phyloP scores from a whole-genome alignment of 1,140 invertebrate genomes.

The Polypedilum vanderplanki region DNA sequence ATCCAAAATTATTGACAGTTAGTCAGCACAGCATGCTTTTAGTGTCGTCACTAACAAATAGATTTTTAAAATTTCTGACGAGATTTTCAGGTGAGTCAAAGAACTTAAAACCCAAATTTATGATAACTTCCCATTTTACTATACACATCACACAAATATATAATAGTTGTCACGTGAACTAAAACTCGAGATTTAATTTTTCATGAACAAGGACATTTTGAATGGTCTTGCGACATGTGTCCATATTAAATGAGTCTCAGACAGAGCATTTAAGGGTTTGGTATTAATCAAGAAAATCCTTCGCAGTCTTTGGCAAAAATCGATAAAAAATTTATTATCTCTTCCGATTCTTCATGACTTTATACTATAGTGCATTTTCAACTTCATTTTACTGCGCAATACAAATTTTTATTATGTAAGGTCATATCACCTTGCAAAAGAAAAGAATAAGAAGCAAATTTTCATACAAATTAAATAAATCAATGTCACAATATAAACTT shows the following conservation, averaged over 20 bases:
- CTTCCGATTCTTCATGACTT: too few relatives aligned
- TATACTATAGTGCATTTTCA: too few relatives aligned
- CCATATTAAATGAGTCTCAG: background rate
- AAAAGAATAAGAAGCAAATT: too few relatives aligned
- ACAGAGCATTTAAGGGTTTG: background rate
- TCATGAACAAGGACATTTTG: background rate
- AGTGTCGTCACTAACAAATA: conserved; percentile 10
- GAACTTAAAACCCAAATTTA: background rate
- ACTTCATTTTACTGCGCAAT: too few relatives aligned
- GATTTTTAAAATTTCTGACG: conserved; percentile 8
- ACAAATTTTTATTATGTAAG: too few relatives aligned
- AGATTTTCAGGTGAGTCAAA: conserved; percentile 15
- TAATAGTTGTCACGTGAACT: background rate
- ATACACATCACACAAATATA: background rate
- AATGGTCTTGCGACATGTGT: background rate
- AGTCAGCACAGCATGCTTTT: conserved; percentile 20
- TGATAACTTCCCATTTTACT: background rate
- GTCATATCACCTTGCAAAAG: too few relatives aligned
- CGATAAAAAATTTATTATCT: too few relatives aligned
- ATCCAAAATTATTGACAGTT: conserved; percentile 13
- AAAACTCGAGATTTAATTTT: background rate
- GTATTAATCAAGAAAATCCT: background rate
- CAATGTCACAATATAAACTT: too few relatives aligned
- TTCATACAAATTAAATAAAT: too few relatives aligned
- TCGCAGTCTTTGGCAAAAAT: too few relatives aligned